phyloP scores from a whole-genome alignment of 1,140 invertebrate genomes.

The Plectrocnemia conspersa region DNA sequence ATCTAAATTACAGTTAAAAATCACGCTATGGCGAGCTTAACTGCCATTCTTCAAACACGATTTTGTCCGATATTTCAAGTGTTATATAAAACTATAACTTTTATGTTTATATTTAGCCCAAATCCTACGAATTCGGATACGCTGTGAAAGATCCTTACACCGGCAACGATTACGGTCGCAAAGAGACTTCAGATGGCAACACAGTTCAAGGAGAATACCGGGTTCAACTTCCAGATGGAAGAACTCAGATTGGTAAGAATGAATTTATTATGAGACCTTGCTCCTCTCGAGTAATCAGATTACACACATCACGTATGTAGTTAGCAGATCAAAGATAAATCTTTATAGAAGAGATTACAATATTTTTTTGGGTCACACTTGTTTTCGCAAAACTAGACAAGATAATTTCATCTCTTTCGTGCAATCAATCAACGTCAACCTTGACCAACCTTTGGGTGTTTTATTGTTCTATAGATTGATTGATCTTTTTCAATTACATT shows the following conservation, averaged over 20 bases:
- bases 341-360: no score
- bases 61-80: no score
- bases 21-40: no score
- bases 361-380: not conserved
- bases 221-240: slow-evolving; percentile 67
- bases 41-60: no score
- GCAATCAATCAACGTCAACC: no score
- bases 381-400: not conserved
- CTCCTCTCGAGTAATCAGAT: no score
- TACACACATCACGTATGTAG: no score
- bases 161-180: slow-evolving; percentile 67
- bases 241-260: slow-evolving; percentile 55
- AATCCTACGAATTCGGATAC: slow-evolving; percentile 75
- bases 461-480: no score
- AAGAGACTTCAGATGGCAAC: slow-evolving; percentile 69
- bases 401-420: not conserved
- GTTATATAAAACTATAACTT: slow-evolving; percentile 14
- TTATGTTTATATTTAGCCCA: slow-evolving; percentile 54
- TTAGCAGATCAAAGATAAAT: no score
- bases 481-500: no score
- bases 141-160: slow-evolving; percentile 68
- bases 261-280: not conserved
- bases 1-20: no score
- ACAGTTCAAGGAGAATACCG: slow-evolving; percentile 63
- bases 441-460: no score